Conservation (phyloP, 37 sponge, comb jelly and placozoan species). For the Corticium candelabrum region DNA sequence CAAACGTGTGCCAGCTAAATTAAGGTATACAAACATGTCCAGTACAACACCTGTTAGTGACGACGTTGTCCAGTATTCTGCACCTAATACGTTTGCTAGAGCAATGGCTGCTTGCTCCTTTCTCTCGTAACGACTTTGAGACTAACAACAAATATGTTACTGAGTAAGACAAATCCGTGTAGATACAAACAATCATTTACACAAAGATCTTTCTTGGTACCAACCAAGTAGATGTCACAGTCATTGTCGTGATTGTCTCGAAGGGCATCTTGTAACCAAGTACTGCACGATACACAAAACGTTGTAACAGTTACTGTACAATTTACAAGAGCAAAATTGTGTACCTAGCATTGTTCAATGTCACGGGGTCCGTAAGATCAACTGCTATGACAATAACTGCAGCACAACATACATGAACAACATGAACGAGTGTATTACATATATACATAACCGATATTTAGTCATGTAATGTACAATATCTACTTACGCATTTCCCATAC, state of each 20-base stretch:
- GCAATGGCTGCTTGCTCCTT: not conserved
- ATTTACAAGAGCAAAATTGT: too few relatives aligned
- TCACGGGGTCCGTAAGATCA: not conserved
- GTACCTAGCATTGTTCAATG: not conserved
- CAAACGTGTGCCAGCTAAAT: not conserved
- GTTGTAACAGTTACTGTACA: too few relatives aligned
- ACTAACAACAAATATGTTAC: too few relatives aligned
- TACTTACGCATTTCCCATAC: too few relatives aligned
- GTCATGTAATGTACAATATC: too few relatives aligned
- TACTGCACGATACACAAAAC: not conserved
- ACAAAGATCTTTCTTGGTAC: conserved; percentile 1
- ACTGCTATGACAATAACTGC: not conserved
- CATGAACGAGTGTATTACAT: too few relatives aligned
- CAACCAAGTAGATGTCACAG: not conserved
- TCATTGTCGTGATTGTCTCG: not conserved
- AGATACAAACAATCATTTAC: too few relatives aligned
- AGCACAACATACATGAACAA: too few relatives aligned
- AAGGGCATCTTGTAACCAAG: not conserved
- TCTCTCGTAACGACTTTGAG: not conserved
- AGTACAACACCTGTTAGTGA: not conserved
- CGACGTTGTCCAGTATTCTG: not conserved
- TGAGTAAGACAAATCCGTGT: too few relatives aligned
- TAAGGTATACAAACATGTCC: not conserved
- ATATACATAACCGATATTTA: too few relatives aligned
- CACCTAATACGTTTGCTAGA: not conserved